Conservation (phyloP, 1,140 invertebrate genomes). For the Heliconius nattereri region DNA sequence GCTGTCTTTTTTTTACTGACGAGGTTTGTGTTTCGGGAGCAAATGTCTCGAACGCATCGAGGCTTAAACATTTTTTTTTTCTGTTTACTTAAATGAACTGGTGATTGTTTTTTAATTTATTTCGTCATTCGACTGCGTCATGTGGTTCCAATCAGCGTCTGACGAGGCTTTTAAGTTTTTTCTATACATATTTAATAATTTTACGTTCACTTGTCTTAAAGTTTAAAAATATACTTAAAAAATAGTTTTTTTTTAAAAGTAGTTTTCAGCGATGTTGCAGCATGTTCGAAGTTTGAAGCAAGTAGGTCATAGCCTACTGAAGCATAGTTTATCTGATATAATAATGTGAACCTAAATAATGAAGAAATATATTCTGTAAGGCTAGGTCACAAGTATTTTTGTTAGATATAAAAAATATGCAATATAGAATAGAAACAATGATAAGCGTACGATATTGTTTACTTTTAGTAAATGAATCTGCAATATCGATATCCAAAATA, state of each 20-base stretch:
- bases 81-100: slow-evolving; percentile 77
- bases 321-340: neutral
- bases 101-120: slow-evolving; percentile 81
- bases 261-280: neutral
- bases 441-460: too few relatives aligned
- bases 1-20: slow-evolving; percentile 44
- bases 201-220: neutral
- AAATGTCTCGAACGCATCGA: slow-evolving; percentile 68
- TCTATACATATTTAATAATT: slow-evolving; percentile 45
- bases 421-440: too few relatives aligned
- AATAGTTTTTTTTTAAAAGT: neutral
- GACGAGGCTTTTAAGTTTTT: slow-evolving; percentile 68
- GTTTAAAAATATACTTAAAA: too few relatives aligned
- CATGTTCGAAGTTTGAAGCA: neutral
- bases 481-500: slow-evolving; percentile 30
- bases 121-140: slow-evolving; percentile 66
- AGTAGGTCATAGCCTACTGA: neutral
- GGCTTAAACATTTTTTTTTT: slow-evolving; percentile 72
- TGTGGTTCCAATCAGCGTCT: slow-evolving; percentile 75
- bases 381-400: too few relatives aligned
- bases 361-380: too few relatives aligned
- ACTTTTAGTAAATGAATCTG: too few relatives aligned
- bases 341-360: neutral
- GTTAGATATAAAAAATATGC: too few relatives aligned
- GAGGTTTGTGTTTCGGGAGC: slow-evolving; percentile 64